phyloP scores from a whole-genome alignment of 2,888 invertebrate species.

The Eutolmus rufibarbis region DNA sequence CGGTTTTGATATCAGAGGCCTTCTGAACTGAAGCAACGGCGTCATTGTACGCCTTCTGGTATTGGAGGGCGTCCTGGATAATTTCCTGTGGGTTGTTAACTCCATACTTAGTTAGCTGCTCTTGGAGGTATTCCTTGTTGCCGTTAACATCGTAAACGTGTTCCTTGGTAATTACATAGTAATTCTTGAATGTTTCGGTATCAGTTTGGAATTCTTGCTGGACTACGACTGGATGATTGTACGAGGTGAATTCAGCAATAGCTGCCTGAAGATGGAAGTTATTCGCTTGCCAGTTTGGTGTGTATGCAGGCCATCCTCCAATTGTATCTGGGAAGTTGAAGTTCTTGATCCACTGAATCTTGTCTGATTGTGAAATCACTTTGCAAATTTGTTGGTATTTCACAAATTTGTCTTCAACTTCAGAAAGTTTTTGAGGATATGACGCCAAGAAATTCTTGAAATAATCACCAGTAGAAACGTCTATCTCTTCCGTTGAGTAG shows the following conservation, averaged over 20 bases:
- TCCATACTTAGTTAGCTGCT: not conserved
- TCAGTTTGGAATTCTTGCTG: not conserved
- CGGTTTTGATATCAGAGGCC: not conserved
- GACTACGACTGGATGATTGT: not conserved
- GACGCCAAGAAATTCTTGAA: not conserved
- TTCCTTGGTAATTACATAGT: not conserved
- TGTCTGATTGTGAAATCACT: not conserved
- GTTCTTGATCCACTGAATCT: not conserved
- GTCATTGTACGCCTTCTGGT: not conserved
- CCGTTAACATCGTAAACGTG: not conserved
- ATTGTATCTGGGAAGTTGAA: conserved; percentile 1
- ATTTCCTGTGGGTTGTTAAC: not conserved
- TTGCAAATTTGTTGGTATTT: not conserved
- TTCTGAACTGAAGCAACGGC: not conserved
- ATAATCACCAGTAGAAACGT: not conserved
- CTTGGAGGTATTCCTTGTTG: not conserved
- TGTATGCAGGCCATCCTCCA: not conserved
- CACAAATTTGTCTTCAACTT: not conserved
- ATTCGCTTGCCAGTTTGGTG: not conserved
- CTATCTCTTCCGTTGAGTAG: not conserved
- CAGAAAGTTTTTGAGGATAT: not conserved
- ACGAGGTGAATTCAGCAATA: not conserved
- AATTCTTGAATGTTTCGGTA: not conserved
- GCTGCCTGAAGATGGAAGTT: not conserved
- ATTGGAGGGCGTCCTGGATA: not conserved